Percentiles rank a stretch among this genome's conserved stretches.
Evolutionary conservation across 2,888 invertebrate genomes (phyloP).

Genomic region (Synergus japonicus): DNA sequence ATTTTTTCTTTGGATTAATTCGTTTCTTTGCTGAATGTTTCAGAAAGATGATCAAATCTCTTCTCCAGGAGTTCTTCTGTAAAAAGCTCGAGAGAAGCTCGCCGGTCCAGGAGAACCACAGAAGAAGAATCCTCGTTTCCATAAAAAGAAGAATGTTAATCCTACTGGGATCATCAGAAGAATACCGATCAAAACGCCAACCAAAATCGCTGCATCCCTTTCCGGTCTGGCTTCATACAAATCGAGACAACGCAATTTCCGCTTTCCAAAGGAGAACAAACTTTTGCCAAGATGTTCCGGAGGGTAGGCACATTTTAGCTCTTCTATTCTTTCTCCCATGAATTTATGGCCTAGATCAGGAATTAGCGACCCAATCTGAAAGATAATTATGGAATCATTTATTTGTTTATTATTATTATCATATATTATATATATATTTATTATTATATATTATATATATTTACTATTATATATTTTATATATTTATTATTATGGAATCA

Average conservation of each 20-base stretch:
- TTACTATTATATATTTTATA: no score
- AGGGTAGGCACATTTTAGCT: conserved; percentile 83
- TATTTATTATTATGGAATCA: no score
- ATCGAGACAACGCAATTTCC: conserved; percentile 84
- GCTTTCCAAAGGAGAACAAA: conserved; percentile 80
- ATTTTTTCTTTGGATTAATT: neutral
- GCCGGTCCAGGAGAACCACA: conserved; percentile 80
- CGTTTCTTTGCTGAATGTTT: neutral
- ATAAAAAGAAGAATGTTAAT: conserved; percentile 80
- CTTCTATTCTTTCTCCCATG: conserved; percentile 59
- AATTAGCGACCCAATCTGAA: conserved; percentile 64
- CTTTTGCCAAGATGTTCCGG: conserved; percentile 81
- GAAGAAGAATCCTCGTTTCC: conserved; percentile 84
- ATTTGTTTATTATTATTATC: neutral
- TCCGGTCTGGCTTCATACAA: conserved; percentile 83
- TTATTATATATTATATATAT: no score
- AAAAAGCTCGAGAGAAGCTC: conserved; percentile 84
- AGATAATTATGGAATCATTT: conserved; percentile 4
- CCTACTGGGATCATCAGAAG: conserved; percentile 84
- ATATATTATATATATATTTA: no score
- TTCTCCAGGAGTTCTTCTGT: conserved; percentile 83
- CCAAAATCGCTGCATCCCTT: conserved; percentile 83
- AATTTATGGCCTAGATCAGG: conserved; percentile 63
- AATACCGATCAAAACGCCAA: conserved; percentile 84
- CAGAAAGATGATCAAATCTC: conserved; percentile 63